A percentile compares a stretch with the other conserved stretches of the same genome.
Evolutionary conservation across 1,140 invertebrate genomes (phyloP).

Genomic region (Hestina assimilis): DNA sequence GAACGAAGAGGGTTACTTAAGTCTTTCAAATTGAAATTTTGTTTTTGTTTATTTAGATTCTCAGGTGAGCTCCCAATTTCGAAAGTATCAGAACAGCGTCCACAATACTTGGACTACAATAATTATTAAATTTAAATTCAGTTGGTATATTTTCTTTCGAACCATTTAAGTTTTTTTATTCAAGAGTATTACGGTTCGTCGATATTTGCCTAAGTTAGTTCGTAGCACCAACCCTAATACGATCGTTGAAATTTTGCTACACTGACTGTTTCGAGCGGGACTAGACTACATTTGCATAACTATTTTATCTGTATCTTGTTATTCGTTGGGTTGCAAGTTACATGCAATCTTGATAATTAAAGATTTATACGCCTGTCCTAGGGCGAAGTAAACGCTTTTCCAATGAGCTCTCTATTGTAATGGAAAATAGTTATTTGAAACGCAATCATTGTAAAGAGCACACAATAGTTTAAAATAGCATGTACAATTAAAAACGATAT

Average conservation of each 20-base stretch:
- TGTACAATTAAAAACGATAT: too few relatives aligned
- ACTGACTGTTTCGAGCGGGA: constrained; percentile 33
- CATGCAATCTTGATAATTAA: constrained; percentile 55
- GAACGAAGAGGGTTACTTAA: constrained; percentile 47
- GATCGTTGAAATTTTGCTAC: constrained; percentile 39
- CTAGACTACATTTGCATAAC: constrained; percentile 56
- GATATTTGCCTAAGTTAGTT: constrained; percentile 28
- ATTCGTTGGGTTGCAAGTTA: constrained; percentile 42
- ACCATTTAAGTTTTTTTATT: too few relatives aligned
- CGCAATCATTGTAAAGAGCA: too few relatives aligned
- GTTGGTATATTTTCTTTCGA: too few relatives aligned
- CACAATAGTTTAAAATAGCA: too few relatives aligned
- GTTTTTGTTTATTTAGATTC: constrained; percentile 61
- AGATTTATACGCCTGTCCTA: constrained; percentile 41
- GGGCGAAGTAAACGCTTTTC: constrained; percentile 23
- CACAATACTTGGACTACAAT: not conserved
- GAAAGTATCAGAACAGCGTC: constrained; percentile 15
- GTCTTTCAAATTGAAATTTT: constrained; percentile 62
- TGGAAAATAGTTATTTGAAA: constrained; percentile 15
- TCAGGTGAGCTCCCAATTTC: constrained; percentile 37
- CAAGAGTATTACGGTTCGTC: too few relatives aligned
- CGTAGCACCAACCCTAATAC: constrained; percentile 40
- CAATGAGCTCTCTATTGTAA: constrained; percentile 32
- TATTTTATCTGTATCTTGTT: constrained; percentile 55
- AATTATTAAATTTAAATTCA: too few relatives aligned